Percentiles rank a stretch among this genome's conserved stretches.
phyloP scores from a whole-genome alignment of 2,888 invertebrate genomes.

The Nephrotoma guestfalica region DNA sequence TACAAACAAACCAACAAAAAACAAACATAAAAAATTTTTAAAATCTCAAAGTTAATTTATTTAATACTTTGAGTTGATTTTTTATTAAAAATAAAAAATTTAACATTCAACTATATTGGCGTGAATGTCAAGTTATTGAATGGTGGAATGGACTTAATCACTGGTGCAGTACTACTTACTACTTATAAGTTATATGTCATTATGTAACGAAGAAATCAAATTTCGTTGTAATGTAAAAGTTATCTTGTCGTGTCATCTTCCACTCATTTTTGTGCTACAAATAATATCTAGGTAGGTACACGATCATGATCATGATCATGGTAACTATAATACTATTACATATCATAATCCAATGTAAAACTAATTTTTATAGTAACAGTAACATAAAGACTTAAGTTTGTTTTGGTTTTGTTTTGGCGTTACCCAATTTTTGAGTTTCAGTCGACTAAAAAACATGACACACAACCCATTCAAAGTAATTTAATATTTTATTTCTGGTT shows the following conservation, averaged over 20 bases:
- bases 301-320: background rate
- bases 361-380: background rate
- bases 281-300: background rate
- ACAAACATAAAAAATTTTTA: too few species aligned
- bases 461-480: background rate
- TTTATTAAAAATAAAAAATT: too few species aligned
- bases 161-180: background rate
- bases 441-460: background rate
- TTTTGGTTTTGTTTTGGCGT: background rate
- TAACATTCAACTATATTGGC: too few species aligned
- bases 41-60: too few species aligned
- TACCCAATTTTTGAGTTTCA: background rate
- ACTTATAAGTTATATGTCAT: background rate
- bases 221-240: background rate
- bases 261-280: background rate
- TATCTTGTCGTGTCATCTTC: background rate
- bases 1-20: too few species aligned
- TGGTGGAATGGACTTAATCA: too few species aligned
- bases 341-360: background rate
- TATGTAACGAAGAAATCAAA: background rate
- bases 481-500: background rate
- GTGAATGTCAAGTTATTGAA: too few species aligned
- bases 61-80: too few species aligned
- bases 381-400: background rate
- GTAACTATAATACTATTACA: background rate